phyloP scores from a whole-genome alignment of 92 coral and sea anemone species.

The Porites rus region DNA sequence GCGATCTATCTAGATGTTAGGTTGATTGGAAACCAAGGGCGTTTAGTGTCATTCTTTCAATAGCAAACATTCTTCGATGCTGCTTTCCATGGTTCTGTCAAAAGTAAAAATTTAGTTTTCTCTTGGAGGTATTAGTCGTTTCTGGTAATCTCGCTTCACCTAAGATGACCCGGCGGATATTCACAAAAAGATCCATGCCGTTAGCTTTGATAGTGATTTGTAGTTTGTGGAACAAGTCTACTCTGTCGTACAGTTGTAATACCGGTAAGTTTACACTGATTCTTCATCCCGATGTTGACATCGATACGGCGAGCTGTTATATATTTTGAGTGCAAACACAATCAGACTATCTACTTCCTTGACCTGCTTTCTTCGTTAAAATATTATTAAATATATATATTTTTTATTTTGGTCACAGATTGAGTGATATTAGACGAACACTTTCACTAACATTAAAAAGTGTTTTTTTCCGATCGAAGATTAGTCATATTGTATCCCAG shows the following conservation, averaged over 20 bases:
- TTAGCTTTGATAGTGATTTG: not conserved
- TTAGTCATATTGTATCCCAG: no score
- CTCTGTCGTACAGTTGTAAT: constrained; percentile 17
- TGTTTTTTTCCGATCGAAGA: no score
- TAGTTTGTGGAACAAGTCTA: not conserved
- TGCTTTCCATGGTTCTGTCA: not conserved
- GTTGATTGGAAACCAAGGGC: constrained; percentile 1
- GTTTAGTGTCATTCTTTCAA: constrained; percentile 11
- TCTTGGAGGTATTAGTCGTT: not conserved
- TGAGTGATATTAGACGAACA: no score
- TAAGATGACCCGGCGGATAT: not conserved
- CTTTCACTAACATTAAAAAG: no score
- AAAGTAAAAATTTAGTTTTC: not conserved
- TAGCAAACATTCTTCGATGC: constrained; percentile 10
- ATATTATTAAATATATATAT: no score
- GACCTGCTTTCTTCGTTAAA: no score
- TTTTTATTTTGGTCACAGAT: no score
- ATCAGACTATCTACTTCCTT: no score
- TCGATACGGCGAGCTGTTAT: no score
- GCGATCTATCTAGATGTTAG: not conserved
- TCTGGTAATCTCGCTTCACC: not conserved
- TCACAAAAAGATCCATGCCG: not conserved
- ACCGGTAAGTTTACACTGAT: constrained; percentile 13
- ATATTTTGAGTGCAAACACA: no score
- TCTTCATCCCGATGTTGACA: not conserved